These are phyloP conservation scores for Andricus grossulariae DNA, from an alignment of 1,140 invertebrate genomes.

Conservation along the genomic window DNA sequence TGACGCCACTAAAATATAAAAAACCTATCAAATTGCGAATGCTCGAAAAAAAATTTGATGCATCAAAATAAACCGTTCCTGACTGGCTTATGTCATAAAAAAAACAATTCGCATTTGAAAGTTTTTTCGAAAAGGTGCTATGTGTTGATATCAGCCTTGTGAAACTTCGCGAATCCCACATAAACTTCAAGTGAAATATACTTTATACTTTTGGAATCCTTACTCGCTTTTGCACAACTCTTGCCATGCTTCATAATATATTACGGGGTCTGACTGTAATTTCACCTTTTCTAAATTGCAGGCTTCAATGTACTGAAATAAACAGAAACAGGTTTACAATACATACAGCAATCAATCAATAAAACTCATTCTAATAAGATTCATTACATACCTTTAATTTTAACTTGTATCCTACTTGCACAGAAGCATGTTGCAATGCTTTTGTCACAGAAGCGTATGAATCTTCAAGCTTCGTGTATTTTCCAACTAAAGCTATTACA, in stretches of 20 bases:
- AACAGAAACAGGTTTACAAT: not conserved
- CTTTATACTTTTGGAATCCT: slow-evolving; percentile 63
- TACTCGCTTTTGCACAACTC: slow-evolving; percentile 92
- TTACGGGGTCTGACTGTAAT: slow-evolving; percentile 84
- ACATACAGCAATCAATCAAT: no score
- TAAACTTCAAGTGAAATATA: no score
- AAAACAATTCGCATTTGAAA: no score
- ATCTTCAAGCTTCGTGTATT: slow-evolving; percentile 97
- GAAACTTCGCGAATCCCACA: no score
- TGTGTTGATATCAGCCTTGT: no score
- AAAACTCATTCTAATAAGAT: not conserved
- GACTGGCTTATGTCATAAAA: no score
- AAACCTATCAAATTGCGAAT: slow-evolving; percentile 31
- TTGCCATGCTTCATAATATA: slow-evolving; percentile 96
- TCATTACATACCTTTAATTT: slow-evolving; percentile 80
- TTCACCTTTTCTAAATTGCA: slow-evolving; percentile 89
- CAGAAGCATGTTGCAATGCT: slow-evolving; percentile 93
- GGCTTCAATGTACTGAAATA: slow-evolving; percentile 90
- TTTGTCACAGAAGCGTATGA: slow-evolving; percentile 98
- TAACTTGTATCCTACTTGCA: slow-evolving; percentile 89
- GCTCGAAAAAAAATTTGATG: no score
- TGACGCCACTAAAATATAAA: slow-evolving; percentile 85
- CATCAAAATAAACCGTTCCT: no score
- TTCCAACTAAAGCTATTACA: slow-evolving; percentile 97
- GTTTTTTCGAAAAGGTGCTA: no score